These are phyloP conservation scores for Gallinago stenura DNA, from an alignment of 2,797 vertebrate genomes.

Conservation along the genomic window DNA sequence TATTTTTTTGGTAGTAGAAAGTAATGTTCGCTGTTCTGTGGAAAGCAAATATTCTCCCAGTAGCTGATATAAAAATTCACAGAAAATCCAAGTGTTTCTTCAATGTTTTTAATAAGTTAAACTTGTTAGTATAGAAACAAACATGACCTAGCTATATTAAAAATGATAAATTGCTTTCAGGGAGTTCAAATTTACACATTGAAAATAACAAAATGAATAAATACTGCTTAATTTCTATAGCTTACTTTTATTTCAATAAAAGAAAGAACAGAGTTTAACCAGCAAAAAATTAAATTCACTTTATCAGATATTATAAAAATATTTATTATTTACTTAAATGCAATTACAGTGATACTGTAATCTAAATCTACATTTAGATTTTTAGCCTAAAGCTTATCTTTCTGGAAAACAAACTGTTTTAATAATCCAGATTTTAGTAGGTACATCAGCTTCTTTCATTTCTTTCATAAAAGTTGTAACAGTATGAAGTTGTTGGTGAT, in stretches of 20 bases:
- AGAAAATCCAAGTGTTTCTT: background rate
- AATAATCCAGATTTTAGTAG: background rate
- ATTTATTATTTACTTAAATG: background rate
- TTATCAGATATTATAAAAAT: background rate
- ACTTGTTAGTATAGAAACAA: background rate
- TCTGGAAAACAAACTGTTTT: background rate
- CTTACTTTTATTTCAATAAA: background rate
- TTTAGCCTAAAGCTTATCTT: background rate
- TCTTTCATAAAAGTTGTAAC: background rate
- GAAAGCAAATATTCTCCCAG: background rate
- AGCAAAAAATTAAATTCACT: background rate
- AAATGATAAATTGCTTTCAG: background rate
- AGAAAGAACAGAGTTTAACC: background rate
- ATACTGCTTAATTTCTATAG: background rate
- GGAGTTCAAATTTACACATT: background rate
- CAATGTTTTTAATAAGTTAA: background rate
- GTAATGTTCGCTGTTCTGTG: background rate
- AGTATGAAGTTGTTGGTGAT: background rate
- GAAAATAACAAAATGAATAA: background rate
- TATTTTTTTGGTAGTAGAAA: conserved; percentile 9
- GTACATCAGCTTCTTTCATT: background rate
- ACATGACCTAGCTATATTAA: background rate
- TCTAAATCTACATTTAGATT: background rate
- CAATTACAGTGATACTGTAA: background rate
- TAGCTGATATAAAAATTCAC: background rate